A percentile compares a stretch with the other conserved stretches of the same genome.
Evolutionary conservation across 2,797 vertebrate species (phyloP).

Genomic region (Acanthopagrus latus): DNA sequence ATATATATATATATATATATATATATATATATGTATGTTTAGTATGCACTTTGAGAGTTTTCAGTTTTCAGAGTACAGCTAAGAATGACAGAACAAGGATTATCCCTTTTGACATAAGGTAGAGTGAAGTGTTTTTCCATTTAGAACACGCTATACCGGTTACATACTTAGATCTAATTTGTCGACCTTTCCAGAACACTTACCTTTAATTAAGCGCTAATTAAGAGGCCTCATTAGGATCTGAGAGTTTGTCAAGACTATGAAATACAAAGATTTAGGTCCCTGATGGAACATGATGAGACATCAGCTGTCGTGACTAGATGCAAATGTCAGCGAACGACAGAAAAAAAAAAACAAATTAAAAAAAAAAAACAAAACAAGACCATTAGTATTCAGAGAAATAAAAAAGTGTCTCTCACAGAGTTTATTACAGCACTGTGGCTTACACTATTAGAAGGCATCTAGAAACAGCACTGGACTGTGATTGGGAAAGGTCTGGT

Average conservation of each 20-base stretch:
- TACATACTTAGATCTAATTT: background rate
- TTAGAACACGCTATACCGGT: background rate
- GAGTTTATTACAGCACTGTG: slow-evolving; percentile 1
- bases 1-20: too few relatives aligned
- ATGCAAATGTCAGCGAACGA: slow-evolving; percentile 41
- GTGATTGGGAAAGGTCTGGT: background rate
- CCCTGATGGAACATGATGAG: slow-evolving; percentile 1
- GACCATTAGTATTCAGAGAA: slow-evolving; percentile 14
- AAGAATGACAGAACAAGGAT: background rate
- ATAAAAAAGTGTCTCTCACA: slow-evolving; percentile 6
- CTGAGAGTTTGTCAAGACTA: slow-evolving; percentile 8
- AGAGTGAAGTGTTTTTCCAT: background rate
- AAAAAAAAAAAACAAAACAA: slow-evolving; percentile 23
- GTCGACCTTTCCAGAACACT: slow-evolving; percentile 29
- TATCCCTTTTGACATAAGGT: background rate
- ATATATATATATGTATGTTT: too few relatives aligned
- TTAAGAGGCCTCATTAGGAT: slow-evolving; percentile 15
- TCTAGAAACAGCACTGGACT: background rate
- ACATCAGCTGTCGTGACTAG: slow-evolving; percentile 7
- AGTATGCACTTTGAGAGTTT: background rate
- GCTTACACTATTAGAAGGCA: background rate
- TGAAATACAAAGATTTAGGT: slow-evolving; percentile 13
- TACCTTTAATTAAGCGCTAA: slow-evolving; percentile 15
- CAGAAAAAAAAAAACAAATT: slow-evolving; percentile 11
- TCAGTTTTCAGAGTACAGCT: background rate